Evolutionary conservation across 2,888 invertebrate genomes (phyloP).

Genomic region (Lordiphosa fenestrarum): DNA sequence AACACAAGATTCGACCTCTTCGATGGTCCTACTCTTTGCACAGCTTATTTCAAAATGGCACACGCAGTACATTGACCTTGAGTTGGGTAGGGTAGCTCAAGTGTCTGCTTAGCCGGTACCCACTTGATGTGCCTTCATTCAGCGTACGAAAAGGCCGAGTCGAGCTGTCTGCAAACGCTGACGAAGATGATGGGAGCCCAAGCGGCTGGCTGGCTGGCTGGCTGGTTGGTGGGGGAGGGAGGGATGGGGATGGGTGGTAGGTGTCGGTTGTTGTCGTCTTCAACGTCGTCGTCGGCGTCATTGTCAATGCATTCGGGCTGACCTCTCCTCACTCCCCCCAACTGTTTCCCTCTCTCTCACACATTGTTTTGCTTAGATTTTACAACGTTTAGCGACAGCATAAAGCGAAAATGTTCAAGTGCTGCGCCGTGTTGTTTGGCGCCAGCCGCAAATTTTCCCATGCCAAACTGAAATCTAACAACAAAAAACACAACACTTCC

Average conservation of each 20-base stretch:
- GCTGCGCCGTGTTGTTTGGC: slow-evolving; percentile 4
- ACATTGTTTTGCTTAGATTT: slow-evolving; percentile 35
- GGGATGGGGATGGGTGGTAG: background rate
- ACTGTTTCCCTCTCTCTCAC: background rate
- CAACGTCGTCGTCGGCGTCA: slow-evolving; percentile 19
- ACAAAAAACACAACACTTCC: slow-evolving; percentile 38
- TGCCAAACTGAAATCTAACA: slow-evolving; percentile 1
- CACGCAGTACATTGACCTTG: slow-evolving; percentile 41
- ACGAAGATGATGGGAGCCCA: slow-evolving; percentile 11
- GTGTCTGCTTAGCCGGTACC: slow-evolving; percentile 29
- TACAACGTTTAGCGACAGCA: slow-evolving; percentile 6
- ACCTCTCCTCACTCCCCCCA: background rate
- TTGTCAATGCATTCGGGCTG: slow-evolving; percentile 34
- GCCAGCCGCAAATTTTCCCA: slow-evolving; percentile 25
- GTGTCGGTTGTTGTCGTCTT: slow-evolving; percentile 5
- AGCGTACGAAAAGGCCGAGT: slow-evolving; percentile 30
- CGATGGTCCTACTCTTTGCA: too few relatives aligned
- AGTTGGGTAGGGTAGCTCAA: slow-evolving; percentile 32
- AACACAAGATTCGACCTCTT: too few relatives aligned
- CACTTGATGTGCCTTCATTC: slow-evolving; percentile 13
- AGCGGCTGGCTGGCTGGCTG: background rate
- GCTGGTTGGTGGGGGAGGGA: background rate
- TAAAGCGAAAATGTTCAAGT: slow-evolving; percentile 9
- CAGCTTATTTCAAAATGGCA: too few relatives aligned
- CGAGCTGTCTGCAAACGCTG: slow-evolving; percentile 44